phyloP scores from a whole-genome alignment of 1,140 invertebrate genomes.

The Agrypnia vestita region DNA sequence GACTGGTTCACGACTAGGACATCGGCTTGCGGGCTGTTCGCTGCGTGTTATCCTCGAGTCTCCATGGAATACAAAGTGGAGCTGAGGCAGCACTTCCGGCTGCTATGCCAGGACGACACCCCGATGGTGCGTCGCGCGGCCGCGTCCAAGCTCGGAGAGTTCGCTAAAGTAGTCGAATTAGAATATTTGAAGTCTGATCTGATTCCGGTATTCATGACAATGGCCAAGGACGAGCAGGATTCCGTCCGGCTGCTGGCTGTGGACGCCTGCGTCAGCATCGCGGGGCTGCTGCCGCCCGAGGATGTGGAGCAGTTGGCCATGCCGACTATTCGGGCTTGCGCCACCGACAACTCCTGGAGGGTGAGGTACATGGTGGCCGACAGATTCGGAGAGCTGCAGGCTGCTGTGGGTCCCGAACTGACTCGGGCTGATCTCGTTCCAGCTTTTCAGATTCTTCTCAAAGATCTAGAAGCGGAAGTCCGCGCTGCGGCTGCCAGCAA shows the following conservation, averaged over 20 bases:
- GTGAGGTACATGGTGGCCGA: conserved; percentile 99
- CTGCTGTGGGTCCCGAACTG: conserved; percentile 96
- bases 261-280: conserved; percentile 97
- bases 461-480: conserved; percentile 99
- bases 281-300: conserved; percentile 73
- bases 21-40: conserved; percentile 94
- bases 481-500: conserved; percentile 97
- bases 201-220: conserved; percentile 96
- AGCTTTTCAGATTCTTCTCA: conserved; percentile 94
- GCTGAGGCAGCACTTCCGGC: conserved; percentile 91
- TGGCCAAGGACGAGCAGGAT: conserved; percentile 89
- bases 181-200: conserved; percentile 97
- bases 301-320: conserved; percentile 91
- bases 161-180: conserved; percentile 97
- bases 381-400: conserved; percentile 84
- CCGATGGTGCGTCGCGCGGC: conserved; percentile 98
- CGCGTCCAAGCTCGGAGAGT: conserved; percentile 98
- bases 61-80: conserved; percentile 82
- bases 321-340: conserved; percentile 94
- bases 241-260: conserved; percentile 98
- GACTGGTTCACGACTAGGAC: conserved; percentile 99
- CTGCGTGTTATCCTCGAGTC: conserved; percentile 83
- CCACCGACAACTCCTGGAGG: conserved; percentile 97
- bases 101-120: conserved; percentile 98
- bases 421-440: conserved; percentile 95